phyloP scores from a whole-genome alignment of 2,888 invertebrate species.

The Eustalomyia histrio region DNA sequence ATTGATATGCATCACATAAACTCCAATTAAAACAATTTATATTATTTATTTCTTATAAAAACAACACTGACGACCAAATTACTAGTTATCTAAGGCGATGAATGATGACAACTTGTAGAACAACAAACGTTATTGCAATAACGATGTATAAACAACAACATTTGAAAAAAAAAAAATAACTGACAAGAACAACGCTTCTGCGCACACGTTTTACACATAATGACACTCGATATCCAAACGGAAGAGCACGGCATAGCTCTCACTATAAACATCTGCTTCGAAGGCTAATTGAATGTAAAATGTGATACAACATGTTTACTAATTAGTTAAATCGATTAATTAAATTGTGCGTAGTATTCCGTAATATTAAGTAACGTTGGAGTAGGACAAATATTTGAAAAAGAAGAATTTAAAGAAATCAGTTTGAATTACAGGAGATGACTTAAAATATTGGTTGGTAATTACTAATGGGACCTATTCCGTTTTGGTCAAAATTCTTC shows the following conservation, averaged over 20 bases:
- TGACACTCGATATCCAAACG: neutral
- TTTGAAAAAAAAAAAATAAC: slow-evolving; percentile 10
- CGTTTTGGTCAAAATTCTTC: too few relatives aligned
- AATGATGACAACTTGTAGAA: slow-evolving; percentile 55
- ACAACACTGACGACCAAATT: neutral
- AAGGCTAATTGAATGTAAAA: slow-evolving; percentile 47
- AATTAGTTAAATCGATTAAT: slow-evolving; percentile 64
- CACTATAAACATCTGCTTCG: slow-evolving; percentile 42
- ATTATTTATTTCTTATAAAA: slow-evolving; percentile 49
- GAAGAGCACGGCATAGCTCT: neutral
- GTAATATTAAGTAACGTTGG: neutral
- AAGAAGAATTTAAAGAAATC: too few relatives aligned
- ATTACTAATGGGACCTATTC: too few relatives aligned
- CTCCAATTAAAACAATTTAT: slow-evolving; percentile 60
- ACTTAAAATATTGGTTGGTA: too few relatives aligned
- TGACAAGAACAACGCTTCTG: slow-evolving; percentile 57
- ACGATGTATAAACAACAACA: slow-evolving; percentile 34
- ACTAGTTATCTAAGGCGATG: slow-evolving; percentile 48
- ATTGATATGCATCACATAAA: slow-evolving; percentile 57
- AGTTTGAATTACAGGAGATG: too few relatives aligned
- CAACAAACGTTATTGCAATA: slow-evolving; percentile 26
- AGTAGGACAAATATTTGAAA: neutral
- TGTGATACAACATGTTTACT: slow-evolving; percentile 47
- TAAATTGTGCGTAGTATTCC: slow-evolving; percentile 47
- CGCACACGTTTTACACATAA: slow-evolving; percentile 47